These are phyloP conservation scores for Plectus sambesii DNA, from an alignment of 1,140 invertebrate genomes.

Conservation along the genomic window DNA sequence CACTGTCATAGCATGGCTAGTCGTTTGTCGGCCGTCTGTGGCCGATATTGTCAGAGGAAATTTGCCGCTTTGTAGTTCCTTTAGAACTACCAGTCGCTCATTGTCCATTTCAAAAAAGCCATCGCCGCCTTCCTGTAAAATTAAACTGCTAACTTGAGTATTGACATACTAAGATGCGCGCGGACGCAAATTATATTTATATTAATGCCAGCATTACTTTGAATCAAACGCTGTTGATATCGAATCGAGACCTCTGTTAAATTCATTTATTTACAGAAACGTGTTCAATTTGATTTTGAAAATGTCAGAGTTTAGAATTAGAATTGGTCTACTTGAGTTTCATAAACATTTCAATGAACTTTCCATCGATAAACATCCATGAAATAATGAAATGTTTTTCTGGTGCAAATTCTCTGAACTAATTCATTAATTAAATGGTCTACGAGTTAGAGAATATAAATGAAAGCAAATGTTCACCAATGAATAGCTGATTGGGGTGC, in stretches of 20 bases:
- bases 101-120: conserved; percentile 27
- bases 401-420: too few relatives aligned
- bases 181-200: conserved; percentile 13
- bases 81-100: conserved; percentile 23
- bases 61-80: conserved; percentile 16
- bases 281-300: conserved; percentile 1
- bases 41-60: too few relatives aligned
- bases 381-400: too few relatives aligned
- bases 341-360: too few relatives aligned
- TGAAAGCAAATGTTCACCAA: conserved; percentile 21
- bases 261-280: conserved; percentile 4
- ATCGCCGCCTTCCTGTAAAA: conserved; percentile 14
- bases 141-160: conserved; percentile 17
- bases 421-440: too few relatives aligned
- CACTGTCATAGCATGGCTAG: conserved; percentile 20
- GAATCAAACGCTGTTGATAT: neutral
- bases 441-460: conserved; percentile 15
- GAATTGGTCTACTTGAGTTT: too few relatives aligned
- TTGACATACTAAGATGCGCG: neutral
- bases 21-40: too few relatives aligned
- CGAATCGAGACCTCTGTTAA: conserved; percentile 1
- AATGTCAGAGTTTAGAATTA: too few relatives aligned
- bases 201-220: neutral
- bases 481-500: conserved; percentile 8
- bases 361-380: too few relatives aligned